Evolutionary conservation across 2,797 vertebrate species (phyloP).

Genomic region (Darevskia mixta): DNA sequence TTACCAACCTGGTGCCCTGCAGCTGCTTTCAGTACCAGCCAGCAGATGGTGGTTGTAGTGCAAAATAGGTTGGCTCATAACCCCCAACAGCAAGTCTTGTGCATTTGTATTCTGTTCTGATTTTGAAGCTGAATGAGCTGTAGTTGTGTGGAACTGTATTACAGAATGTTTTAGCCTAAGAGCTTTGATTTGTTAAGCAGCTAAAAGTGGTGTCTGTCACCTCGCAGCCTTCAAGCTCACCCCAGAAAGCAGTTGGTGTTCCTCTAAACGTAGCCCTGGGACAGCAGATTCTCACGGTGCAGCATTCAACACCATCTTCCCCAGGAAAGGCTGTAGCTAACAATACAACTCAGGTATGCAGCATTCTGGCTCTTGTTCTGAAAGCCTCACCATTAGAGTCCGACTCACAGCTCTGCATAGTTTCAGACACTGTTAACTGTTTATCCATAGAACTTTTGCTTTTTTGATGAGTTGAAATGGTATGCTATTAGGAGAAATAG

Average conservation of each 20-base stretch:
- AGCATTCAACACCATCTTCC: conserved; percentile 86
- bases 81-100: background rate
- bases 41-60: too few species aligned
- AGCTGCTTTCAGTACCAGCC: too few species aligned
- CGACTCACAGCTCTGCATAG: background rate
- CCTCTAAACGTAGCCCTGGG: conserved; percentile 89
- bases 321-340: conserved; percentile 87
- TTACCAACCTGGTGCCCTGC: too few species aligned
- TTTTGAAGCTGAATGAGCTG: background rate
- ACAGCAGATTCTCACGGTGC: conserved; percentile 91
- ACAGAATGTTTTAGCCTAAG: conserved; percentile 21
- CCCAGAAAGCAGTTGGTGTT: conserved; percentile 88
- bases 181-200: conserved; percentile 75
- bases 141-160: background rate
- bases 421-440: background rate
- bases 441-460: background rate
- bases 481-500: background rate
- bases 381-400: conserved; percentile 35
- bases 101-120: background rate
- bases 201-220: conserved; percentile 91
- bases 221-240: conserved; percentile 85
- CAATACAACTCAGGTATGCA: conserved; percentile 84
- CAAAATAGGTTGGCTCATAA: too few species aligned
- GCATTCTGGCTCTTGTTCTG: conserved; percentile 5
- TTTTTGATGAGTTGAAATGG: background rate